These are phyloP conservation scores for Danio jaintianensis DNA, from an alignment of 2,797 vertebrate genomes.

Conservation along the genomic window DNA sequence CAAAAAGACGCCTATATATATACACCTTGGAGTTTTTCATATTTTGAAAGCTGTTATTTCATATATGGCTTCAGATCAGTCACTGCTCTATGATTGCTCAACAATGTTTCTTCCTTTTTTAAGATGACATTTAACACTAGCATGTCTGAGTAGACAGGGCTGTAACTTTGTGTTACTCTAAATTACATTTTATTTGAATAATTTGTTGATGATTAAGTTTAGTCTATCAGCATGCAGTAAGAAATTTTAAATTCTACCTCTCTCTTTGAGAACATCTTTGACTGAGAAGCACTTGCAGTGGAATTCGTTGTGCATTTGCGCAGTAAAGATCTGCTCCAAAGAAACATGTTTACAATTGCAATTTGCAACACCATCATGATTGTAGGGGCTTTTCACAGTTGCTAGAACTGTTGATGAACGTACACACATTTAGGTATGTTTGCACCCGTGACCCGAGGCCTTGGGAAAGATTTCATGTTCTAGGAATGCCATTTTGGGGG, in stretches of 20 bases:
- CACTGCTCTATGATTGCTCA: slow-evolving; percentile 27
- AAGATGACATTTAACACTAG: background rate
- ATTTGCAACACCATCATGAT: no score
- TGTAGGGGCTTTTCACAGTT: no score
- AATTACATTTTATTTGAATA: background rate
- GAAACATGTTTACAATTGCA: no score
- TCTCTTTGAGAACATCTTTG: background rate
- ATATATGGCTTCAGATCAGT: slow-evolving; percentile 7
- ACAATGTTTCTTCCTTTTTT: slow-evolving; percentile 19
- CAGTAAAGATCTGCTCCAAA: background rate
- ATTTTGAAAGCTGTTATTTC: slow-evolving; percentile 14
- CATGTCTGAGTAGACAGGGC: background rate
- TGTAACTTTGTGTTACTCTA: background rate
- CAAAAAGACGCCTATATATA: background rate
- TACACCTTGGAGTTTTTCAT: background rate
- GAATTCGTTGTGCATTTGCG: background rate
- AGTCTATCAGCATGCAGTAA: background rate
- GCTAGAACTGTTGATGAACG: no score
- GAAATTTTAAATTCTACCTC: background rate
- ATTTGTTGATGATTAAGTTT: background rate
- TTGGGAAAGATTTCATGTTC: no score
- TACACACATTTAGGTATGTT: no score
- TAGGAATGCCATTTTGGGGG: no score
- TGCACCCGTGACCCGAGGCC: no score
- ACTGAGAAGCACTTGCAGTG: background rate